A percentile compares a stretch with the other conserved stretches of the same genome.
These are phyloP conservation scores for Cydia amplana DNA, from an alignment of 1,140 invertebrate genomes.

Conservation along the genomic window DNA sequence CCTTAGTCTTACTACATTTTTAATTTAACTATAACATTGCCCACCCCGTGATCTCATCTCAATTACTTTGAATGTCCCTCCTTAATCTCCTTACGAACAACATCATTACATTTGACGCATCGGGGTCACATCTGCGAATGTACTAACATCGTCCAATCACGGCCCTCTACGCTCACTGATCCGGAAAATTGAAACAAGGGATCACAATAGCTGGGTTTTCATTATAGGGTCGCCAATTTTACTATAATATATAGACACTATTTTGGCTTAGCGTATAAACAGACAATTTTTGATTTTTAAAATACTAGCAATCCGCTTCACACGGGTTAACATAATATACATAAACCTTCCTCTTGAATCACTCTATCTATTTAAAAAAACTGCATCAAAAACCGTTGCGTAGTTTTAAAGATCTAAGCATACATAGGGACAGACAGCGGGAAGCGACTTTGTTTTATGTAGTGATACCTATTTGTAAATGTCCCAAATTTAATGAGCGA, in stretches of 20 bases:
- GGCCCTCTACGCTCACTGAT: conserved; percentile 57
- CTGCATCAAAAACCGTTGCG: too few species aligned
- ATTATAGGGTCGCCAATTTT: background rate
- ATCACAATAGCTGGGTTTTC: conserved; percentile 8
- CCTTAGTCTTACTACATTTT: background rate
- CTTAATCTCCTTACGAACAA: conserved; percentile 24
- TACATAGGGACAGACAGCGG: too few species aligned
- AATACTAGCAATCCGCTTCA: too few species aligned
- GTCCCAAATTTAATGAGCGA: too few species aligned
- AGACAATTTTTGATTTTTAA: too few species aligned
- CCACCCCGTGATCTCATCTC: background rate
- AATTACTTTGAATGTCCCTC: background rate
- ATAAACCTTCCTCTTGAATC: too few species aligned
- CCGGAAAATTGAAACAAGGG: conserved; percentile 77
- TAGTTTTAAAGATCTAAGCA: too few species aligned
- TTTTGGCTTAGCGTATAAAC: too few species aligned
- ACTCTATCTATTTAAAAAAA: too few species aligned
- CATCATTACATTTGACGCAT: conserved; percentile 25
- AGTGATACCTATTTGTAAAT: too few species aligned
- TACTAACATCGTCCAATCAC: conserved; percentile 59
- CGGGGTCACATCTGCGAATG: conserved; percentile 27
- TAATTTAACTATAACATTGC: background rate
- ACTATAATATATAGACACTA: background rate
- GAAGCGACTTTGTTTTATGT: too few species aligned
- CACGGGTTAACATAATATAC: too few species aligned